Evolutionary conservation across 1,140 invertebrate genomes (phyloP).

Genomic region (Philotrypesis tridentata): DNA sequence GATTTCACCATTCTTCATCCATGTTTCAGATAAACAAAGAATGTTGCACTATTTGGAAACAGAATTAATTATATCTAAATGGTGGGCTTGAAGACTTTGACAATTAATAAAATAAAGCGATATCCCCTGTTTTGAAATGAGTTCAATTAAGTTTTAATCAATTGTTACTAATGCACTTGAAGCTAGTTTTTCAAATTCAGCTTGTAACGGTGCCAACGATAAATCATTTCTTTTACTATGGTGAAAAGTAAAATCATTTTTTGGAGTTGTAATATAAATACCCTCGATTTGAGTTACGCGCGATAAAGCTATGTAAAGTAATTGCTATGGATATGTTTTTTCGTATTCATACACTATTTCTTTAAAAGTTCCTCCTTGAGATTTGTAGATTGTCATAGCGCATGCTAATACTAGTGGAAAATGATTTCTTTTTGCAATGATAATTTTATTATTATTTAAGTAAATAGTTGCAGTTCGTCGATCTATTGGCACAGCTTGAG

Average conservation of each 20-base stretch:
- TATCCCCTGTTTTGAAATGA: constrained; percentile 1
- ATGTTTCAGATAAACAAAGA: constrained; percentile 47
- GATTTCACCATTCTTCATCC: constrained; percentile 28
- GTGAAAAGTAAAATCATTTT: not conserved
- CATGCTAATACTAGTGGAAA: constrained; percentile 59
- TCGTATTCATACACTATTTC: constrained; percentile 55
- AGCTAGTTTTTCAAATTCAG: not conserved
- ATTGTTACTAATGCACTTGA: not conserved
- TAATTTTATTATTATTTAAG: constrained; percentile 58
- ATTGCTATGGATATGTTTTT: not conserved
- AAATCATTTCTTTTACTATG: not conserved
- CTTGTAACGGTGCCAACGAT: not conserved
- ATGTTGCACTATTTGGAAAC: constrained; percentile 35
- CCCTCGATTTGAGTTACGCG: constrained; percentile 3
- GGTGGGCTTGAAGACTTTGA: constrained; percentile 46
- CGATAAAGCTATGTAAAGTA: constrained; percentile 17
- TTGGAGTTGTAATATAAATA: not conserved
- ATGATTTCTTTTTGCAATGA: constrained; percentile 59
- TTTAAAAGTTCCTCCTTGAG: constrained; percentile 50
- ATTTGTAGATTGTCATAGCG: constrained; percentile 58
- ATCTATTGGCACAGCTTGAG: constrained; percentile 47
- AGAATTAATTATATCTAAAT: constrained; percentile 27
- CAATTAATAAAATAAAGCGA: constrained; percentile 48
- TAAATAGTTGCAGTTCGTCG: constrained; percentile 57
- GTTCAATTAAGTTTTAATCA: not conserved